phyloP scores from a whole-genome alignment of 1,140 invertebrate genomes.

The Drosophila persimilis region DNA sequence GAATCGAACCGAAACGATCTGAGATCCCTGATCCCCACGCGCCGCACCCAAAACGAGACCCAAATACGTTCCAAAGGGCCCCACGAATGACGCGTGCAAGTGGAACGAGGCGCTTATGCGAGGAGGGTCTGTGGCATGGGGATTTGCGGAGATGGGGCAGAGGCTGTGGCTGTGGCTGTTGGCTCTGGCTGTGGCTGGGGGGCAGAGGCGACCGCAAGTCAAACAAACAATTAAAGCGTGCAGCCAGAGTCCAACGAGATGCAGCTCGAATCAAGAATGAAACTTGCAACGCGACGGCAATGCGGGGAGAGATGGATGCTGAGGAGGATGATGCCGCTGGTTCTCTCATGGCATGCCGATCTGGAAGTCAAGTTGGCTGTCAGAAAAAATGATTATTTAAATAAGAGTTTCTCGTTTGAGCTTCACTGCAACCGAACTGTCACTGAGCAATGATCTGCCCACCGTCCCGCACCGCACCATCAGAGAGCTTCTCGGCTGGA shows the following conservation, averaged over 20 bases:
- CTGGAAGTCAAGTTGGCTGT: slow-evolving; percentile 83
- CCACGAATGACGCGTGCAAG: slow-evolving; percentile 46
- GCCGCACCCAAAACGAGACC: slow-evolving; percentile 48
- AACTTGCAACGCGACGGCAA: slow-evolving; percentile 32
- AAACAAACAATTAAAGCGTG: slow-evolving; percentile 80
- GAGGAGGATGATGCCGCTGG: slow-evolving; percentile 12
- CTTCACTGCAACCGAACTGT: slow-evolving; percentile 75
- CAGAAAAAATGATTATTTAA: slow-evolving; percentile 83
- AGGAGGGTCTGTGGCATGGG: slow-evolving; percentile 4
- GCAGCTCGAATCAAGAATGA: slow-evolving; percentile 56
- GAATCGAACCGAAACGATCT: slow-evolving; percentile 31
- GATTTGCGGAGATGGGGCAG: too few species aligned
- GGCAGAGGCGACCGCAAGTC: slow-evolving; percentile 57
- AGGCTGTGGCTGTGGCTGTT: too few species aligned
- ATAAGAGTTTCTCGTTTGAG: slow-evolving; percentile 75
- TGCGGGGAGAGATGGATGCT: not conserved
- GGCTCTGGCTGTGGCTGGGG: too few species aligned
- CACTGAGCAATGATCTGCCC: slow-evolving; percentile 57
- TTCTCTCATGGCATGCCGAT: slow-evolving; percentile 64
- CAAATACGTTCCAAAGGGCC: slow-evolving; percentile 43
- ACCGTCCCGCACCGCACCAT: slow-evolving; percentile 6
- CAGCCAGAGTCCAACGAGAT: slow-evolving; percentile 45
- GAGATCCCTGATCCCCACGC: slow-evolving; percentile 42
- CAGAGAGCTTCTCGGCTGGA: slow-evolving; percentile 40
- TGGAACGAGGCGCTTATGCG: slow-evolving; percentile 40